These are phyloP conservation scores for Grapholita molesta DNA, from an alignment of 1,140 invertebrate species.

Conservation along the genomic window DNA sequence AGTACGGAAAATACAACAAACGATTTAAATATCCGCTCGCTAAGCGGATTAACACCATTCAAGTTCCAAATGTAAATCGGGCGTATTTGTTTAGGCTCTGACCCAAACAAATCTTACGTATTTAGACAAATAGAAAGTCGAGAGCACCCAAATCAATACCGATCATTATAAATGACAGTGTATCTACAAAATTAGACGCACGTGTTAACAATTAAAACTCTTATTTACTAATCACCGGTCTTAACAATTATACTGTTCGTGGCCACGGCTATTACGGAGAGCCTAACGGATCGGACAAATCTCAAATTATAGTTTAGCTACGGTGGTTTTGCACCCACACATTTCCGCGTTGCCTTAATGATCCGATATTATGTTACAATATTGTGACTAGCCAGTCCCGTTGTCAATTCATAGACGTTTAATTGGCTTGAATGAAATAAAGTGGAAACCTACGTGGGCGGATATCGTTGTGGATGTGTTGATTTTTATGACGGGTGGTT, in stretches of 20 bases:
- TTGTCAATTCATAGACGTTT: slow-evolving; percentile 56
- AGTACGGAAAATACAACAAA: not conserved
- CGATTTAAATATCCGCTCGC: not conserved
- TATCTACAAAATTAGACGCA: slow-evolving; percentile 49
- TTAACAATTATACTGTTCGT: slow-evolving; percentile 56
- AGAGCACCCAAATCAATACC: slow-evolving; percentile 36
- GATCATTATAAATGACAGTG: slow-evolving; percentile 35
- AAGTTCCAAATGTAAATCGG: not conserved
- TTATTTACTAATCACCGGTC: slow-evolving; percentile 57
- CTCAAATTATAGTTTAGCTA: slow-evolving; percentile 75
- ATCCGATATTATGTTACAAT: slow-evolving; percentile 74
- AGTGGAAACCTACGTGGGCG: not conserved
- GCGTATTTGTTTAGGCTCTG: not conserved
- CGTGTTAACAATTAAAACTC: slow-evolving; percentile 71
- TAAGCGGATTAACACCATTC: slow-evolving; percentile 2
- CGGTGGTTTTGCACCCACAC: slow-evolving; percentile 75
- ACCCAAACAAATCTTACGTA: slow-evolving; percentile 16
- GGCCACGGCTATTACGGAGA: slow-evolving; percentile 61
- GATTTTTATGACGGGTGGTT: slow-evolving; percentile 32
- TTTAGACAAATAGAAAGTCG: slow-evolving; percentile 51
- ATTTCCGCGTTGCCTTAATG: slow-evolving; percentile 72
- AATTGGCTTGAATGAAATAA: slow-evolving; percentile 54
- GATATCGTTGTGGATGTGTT: slow-evolving; percentile 20
- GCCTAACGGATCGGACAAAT: slow-evolving; percentile 65
- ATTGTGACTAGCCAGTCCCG: slow-evolving; percentile 52